phyloP scores from a whole-genome alignment of 2,113 vertebrate species.

The Hippocampus comes region DNA sequence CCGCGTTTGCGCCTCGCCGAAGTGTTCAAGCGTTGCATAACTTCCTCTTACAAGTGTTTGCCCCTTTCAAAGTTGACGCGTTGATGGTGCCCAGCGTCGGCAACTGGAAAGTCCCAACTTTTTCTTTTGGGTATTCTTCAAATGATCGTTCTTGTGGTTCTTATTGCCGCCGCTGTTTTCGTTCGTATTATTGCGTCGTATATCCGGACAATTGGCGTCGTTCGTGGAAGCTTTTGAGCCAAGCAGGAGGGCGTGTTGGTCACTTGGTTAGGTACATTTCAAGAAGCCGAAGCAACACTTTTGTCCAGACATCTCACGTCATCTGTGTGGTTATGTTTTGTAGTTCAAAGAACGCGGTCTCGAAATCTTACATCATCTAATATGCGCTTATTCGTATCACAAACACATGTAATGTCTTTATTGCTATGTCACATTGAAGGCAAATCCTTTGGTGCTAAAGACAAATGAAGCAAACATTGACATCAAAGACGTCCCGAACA shows the following conservation, averaged over 20 bases:
- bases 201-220: not conserved
- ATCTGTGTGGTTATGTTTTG: too few relatives aligned
- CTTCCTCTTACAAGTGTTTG: not conserved
- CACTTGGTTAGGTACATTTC: not conserved
- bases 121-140: not conserved
- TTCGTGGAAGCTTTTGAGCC: not conserved
- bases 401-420: too few relatives aligned
- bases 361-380: too few relatives aligned
- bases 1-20: not conserved
- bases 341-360: too few relatives aligned
- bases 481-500: too few relatives aligned
- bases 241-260: not conserved
- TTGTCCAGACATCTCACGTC: too few relatives aligned
- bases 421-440: too few relatives aligned
- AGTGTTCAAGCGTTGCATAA: not conserved
- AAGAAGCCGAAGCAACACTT: not conserved
- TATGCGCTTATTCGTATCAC: too few relatives aligned
- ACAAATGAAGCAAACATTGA: too few relatives aligned
- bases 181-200: not conserved
- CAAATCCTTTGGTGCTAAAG: too few relatives aligned
- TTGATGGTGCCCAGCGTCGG: too few relatives aligned
- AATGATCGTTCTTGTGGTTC: not conserved
- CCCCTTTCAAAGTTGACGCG: not conserved
- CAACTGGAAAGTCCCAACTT: not conserved
- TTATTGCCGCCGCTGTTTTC: too few relatives aligned